These are phyloP conservation scores for Polymixis lichenea DNA, from an alignment of 2,888 invertebrate genomes.

Conservation along the genomic window DNA sequence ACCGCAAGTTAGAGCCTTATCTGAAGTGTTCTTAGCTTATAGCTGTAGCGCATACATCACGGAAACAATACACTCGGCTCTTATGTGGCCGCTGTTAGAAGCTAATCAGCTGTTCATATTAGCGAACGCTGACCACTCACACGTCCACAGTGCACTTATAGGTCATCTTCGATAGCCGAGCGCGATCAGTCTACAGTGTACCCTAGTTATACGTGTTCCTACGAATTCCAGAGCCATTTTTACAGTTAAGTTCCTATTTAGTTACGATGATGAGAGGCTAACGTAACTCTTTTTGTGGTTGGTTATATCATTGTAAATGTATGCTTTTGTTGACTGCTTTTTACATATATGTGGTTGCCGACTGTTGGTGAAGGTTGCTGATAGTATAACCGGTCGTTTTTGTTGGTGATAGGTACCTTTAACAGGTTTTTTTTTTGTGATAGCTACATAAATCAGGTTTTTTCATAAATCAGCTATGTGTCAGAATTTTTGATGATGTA, in stretches of 20 bases:
- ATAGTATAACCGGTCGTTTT: conserved; percentile 26
- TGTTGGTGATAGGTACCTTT: conserved; percentile 30
- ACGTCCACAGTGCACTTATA: conserved; percentile 27
- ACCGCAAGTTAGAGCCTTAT: conserved; percentile 37
- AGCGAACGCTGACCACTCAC: conserved; percentile 19
- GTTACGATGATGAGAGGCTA: conserved; percentile 62
- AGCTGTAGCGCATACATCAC: conserved; percentile 18
- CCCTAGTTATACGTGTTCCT: conserved; percentile 2
- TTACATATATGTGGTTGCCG: conserved; percentile 37
- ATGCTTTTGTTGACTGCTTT: conserved; percentile 45
- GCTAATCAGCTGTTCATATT: conserved; percentile 42
- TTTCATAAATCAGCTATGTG: conserved; percentile 9
- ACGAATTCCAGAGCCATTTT: conserved; percentile 28
- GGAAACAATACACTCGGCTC: conserved; percentile 7
- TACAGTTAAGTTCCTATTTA: conserved; percentile 53
- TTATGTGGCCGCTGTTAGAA: conserved; percentile 1
- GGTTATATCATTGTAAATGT: conserved; percentile 58
- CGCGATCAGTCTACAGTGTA: conserved; percentile 1
- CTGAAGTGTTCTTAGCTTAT: conserved; percentile 24
- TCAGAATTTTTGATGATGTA: conserved; percentile 31
- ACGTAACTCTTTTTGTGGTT: conserved; percentile 61
- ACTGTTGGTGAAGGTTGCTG: conserved; percentile 37
- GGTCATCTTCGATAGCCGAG: conserved; percentile 6
- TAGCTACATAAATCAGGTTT: conserved; percentile 37
- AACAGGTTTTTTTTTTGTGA: conserved; percentile 24